Conservation (phyloP, 2,888 invertebrate species). For the Microdon myrmicae region DNA sequence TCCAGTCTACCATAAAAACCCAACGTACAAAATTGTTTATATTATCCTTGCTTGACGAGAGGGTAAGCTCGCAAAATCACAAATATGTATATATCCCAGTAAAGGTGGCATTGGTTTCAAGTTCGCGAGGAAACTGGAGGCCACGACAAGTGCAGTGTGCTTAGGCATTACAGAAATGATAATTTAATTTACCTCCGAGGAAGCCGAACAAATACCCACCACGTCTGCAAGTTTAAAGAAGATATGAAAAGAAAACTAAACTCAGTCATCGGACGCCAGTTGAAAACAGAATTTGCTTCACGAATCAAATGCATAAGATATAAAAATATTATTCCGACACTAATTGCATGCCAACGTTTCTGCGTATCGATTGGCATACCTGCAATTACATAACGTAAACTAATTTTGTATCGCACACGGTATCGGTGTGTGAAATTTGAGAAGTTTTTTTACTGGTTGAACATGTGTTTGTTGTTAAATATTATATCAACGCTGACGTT, state of each 20-base stretch:
- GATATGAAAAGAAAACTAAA: slow-evolving; percentile 1
- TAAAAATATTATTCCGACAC: slow-evolving; percentile 18
- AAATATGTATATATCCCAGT: background rate
- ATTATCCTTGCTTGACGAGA: no score
- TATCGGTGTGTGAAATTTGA: no score
- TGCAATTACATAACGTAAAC: no score
- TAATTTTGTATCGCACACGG: no score
- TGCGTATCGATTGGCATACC: no score
- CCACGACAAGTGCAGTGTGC: slow-evolving; percentile 26
- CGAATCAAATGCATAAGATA: background rate
- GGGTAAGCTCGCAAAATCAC: background rate
- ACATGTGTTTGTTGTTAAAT: no score
- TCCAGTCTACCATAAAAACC: no score
- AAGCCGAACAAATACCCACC: slow-evolving; percentile 44
- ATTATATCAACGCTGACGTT: no score
- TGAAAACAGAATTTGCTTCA: no score
- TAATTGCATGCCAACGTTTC: slow-evolving; percentile 19
- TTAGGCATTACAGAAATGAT: slow-evolving; percentile 41
- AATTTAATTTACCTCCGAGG: slow-evolving; percentile 43
- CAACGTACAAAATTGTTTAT: no score
- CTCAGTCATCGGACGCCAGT: no score
- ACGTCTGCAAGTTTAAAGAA: slow-evolving; percentile 5
- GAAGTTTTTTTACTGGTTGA: no score
- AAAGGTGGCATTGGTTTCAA: slow-evolving; percentile 46
- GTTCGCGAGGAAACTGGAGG: slow-evolving; percentile 49